Evolutionary conservation across 2,113 vertebrate genomes (phyloP).

Genomic region (Urocolius indicus): DNA sequence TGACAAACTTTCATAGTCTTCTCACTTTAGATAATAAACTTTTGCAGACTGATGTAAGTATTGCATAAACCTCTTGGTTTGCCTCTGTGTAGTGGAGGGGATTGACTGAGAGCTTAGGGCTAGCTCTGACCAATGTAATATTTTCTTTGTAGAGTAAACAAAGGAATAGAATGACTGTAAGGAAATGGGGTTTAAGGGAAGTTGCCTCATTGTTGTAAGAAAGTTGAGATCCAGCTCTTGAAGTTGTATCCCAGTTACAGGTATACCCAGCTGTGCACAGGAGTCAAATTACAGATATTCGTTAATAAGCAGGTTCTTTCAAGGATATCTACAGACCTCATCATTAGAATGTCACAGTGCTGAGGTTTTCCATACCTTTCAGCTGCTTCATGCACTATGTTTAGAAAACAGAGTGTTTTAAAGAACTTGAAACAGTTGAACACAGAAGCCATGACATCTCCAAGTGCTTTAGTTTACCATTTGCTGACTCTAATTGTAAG

Average conservation of each 20-base stretch:
- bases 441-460: not conserved
- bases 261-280: not conserved
- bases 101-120: not conserved
- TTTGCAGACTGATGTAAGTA: slow-evolving; percentile 94
- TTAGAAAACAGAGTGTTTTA: not conserved
- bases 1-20: slow-evolving; percentile 96
- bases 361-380: not conserved
- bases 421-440: not conserved
- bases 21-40: slow-evolving; percentile 98
- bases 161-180: not conserved
- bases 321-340: not conserved
- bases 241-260: not conserved
- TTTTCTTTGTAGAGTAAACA: not conserved
- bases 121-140: not conserved
- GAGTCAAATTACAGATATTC: not conserved
- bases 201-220: not conserved
- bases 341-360: not conserved
- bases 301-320: not conserved
- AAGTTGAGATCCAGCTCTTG: not conserved
- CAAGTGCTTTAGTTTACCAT: not conserved
- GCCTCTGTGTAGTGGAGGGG: not conserved
- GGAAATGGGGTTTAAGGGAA: not conserved
- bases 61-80: not conserved
- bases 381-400: not conserved
- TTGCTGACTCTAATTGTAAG: not conserved